Conservation (phyloP, 2,797 vertebrate genomes). For the Decapterus maruadsi region DNA sequence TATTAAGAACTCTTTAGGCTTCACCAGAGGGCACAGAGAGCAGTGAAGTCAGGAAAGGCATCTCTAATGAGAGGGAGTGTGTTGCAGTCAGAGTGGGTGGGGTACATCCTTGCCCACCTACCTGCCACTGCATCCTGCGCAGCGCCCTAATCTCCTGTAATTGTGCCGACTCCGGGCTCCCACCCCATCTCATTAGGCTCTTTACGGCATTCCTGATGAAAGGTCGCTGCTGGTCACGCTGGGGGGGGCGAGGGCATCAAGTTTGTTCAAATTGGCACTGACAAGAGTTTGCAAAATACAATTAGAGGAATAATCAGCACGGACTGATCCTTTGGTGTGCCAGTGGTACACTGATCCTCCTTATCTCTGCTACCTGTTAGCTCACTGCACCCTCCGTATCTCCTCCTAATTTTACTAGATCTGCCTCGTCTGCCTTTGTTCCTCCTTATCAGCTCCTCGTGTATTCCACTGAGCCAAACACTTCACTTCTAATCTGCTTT, state of each 20-base stretch:
- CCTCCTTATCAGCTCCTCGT: conserved; percentile 44
- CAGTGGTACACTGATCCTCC: conserved; percentile 13
- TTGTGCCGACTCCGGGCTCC: conserved; percentile 66
- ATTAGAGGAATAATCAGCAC: conserved; percentile 64
- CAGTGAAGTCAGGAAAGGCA: conserved; percentile 51
- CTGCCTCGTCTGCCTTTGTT: conserved; percentile 36
- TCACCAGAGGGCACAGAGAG: conserved; percentile 6
- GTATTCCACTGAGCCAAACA: conserved; percentile 13
- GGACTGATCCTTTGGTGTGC: conserved; percentile 41
- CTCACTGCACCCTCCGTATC: conserved; percentile 12
- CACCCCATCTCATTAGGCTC: conserved; percentile 80
- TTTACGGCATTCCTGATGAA: conserved; percentile 77
- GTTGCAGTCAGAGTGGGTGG: conserved; percentile 57
- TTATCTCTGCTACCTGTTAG: conserved; percentile 23
- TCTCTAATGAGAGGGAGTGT: conserved; percentile 74
- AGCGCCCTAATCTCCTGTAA: conserved; percentile 80
- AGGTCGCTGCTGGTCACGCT: conserved; percentile 66
- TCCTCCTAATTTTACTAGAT: conserved; percentile 17
- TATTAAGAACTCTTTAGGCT: conserved; percentile 1
- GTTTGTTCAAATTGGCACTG: conserved; percentile 70
- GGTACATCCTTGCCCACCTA: conserved; percentile 60
- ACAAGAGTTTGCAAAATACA: conserved; percentile 82
- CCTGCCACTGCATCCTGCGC: conserved; percentile 65
- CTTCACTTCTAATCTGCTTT: conserved; percentile 38
- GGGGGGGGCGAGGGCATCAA: conserved; percentile 51